Conservation (phyloP, 2,113 vertebrate species). For the Manacus vitellinus region DNA sequence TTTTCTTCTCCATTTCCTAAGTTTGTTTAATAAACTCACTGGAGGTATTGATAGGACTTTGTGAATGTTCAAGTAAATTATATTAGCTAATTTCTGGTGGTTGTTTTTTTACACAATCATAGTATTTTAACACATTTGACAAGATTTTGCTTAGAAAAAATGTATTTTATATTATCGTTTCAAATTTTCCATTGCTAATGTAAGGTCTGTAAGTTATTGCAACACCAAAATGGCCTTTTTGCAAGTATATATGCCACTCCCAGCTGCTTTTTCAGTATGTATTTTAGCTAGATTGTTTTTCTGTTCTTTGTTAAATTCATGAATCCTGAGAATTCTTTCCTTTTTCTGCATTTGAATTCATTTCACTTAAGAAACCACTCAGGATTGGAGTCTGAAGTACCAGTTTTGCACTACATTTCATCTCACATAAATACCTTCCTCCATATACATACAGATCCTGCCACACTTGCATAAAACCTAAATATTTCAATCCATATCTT, state of each 20-base stretch:
- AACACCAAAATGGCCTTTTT: neutral
- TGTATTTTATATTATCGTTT: neutral
- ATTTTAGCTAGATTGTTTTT: neutral
- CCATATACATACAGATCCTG: neutral
- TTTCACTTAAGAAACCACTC: neutral
- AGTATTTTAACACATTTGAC: neutral
- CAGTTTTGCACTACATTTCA: neutral
- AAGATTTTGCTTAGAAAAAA: neutral
- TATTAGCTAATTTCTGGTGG: neutral
- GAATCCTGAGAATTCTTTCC: neutral
- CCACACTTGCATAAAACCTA: neutral
- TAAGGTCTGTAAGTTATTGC: neutral
- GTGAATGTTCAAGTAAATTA: neutral
- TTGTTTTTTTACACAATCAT: neutral
- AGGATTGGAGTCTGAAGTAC: neutral
- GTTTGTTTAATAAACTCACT: neutral
- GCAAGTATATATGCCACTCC: neutral
- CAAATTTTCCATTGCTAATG: neutral
- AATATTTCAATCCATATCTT: neutral
- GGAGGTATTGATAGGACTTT: neutral
- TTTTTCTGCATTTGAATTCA: neutral
- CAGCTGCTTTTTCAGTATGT: neutral
- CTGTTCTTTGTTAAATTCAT: neutral
- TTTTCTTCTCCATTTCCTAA: neutral
- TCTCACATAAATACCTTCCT: neutral